phyloP scores from a whole-genome alignment of 2,113 vertebrate genomes.

The Ammospiza nelsoni region DNA sequence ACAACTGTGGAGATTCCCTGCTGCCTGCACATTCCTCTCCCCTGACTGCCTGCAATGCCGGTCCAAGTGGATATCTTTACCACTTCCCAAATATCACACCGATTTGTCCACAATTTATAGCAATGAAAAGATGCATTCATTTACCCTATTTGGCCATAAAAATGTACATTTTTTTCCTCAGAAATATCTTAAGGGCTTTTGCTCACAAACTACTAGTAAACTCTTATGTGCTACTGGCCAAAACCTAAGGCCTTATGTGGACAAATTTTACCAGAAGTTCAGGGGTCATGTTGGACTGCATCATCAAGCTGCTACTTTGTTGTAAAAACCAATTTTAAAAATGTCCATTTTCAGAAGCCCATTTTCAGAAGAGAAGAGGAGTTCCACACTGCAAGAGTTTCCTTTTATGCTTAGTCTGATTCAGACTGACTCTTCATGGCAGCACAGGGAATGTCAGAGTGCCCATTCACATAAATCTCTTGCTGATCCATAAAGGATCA shows the following conservation, averaged over 20 bases:
- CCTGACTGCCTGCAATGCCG: accelerated
- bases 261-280: not conserved
- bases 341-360: not conserved
- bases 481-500: not conserved
- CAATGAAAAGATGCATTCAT: not conserved
- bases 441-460: not conserved
- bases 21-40: not conserved
- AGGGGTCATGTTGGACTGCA: not conserved
- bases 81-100: not conserved
- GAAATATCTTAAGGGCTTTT: not conserved
- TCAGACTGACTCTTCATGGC: not conserved
- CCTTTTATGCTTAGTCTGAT: not conserved
- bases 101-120: not conserved
- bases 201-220: not conserved
- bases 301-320: not conserved
- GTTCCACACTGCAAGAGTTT: not conserved
- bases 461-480: not conserved
- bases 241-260: accelerated
- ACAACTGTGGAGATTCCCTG: not conserved
- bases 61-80: not conserved
- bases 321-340: not conserved
- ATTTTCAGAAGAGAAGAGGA: not conserved
- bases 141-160: not conserved
- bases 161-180: not conserved
- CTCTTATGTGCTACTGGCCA: not conserved